phyloP scores from a whole-genome alignment of 2,888 invertebrate genomes.

The Rutpela maculata region DNA sequence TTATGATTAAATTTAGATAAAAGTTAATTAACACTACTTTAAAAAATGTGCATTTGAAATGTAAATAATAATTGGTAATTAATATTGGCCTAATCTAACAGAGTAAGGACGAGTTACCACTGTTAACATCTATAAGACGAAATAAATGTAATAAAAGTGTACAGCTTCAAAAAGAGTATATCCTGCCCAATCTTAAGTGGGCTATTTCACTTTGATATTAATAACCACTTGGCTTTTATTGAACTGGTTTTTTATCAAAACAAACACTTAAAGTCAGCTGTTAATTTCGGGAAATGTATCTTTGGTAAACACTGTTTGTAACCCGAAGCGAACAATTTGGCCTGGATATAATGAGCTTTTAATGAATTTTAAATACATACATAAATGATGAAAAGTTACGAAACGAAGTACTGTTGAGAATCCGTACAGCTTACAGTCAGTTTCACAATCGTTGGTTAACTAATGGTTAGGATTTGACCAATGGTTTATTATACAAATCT shows the following conservation, averaged over 20 bases:
- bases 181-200: conserved; percentile 20
- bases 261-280: neutral
- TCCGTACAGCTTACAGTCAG: too few relatives aligned
- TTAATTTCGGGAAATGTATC: neutral
- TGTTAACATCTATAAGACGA: neutral
- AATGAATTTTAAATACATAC: neutral
- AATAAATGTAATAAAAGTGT: neutral
- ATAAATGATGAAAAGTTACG: too few relatives aligned
- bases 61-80: too few relatives aligned
- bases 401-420: too few relatives aligned
- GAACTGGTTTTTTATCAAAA: conserved; percentile 7
- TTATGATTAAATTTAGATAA: too few relatives aligned
- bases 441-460: too few relatives aligned
- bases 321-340: neutral
- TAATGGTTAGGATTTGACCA: too few relatives aligned
- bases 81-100: too few relatives aligned
- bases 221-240: conserved; percentile 10
- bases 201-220: conserved; percentile 9
- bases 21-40: too few relatives aligned
- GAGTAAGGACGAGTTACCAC: neutral
- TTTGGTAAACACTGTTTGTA: neutral
- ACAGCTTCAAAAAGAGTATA: conserved; percentile 9
- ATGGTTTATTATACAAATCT: too few relatives aligned
- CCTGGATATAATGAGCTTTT: neutral
- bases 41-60: too few relatives aligned